Base-by-base conservation (phyloP, 2,888 invertebrate species). In the Drosophila macrospina region DNA sequence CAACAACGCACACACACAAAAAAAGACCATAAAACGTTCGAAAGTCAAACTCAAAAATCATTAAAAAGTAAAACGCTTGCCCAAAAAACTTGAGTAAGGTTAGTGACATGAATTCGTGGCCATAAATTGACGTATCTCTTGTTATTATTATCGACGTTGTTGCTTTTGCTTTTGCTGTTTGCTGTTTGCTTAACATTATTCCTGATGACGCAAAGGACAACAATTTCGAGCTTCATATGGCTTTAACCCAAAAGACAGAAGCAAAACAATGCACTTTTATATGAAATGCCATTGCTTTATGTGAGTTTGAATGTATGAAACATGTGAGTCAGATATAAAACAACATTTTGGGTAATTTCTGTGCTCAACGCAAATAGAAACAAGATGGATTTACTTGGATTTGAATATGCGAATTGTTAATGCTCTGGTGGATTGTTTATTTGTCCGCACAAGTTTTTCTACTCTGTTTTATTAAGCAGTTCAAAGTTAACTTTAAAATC, bases 51-150 rank as follows among this genome's bases (percentile, higher is more conserved):
- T 70, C 20, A 26, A 80, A 82, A 86, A 62, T 44, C 55, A 65
- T 64, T 45, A 60, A 66, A 67, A 71, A 59, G 20, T 34, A 59
- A 26, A 37, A 72, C 44, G 61, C 55, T 69, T 69, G 59, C 54
- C 54, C 75, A 57, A 59, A 85, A 83, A 68, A 69, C 64, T 85
- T 85, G 84, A 80, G 88, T 85, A 89, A 85, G 84, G 84, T 85
- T 88, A 85, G 84, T 89, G 88, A 83, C 82, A 81, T 66, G 67
- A 69, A 81, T 69, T 89, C 86, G 88, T 78, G 79, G 86, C 47
- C 75, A 89, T 89, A 89, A 87, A 85, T 83, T 71, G 64, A 70
- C 67, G 71, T 75, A 45, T 76, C 56, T 64, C 54, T 30, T 55
- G 54, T 37, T 60, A 56, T 48, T 63, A 41, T 26, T 48, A 11